Evolutionary conservation across 2,888 invertebrate genomes (phyloP).

Genomic region (Trichacis sp.): DNA sequence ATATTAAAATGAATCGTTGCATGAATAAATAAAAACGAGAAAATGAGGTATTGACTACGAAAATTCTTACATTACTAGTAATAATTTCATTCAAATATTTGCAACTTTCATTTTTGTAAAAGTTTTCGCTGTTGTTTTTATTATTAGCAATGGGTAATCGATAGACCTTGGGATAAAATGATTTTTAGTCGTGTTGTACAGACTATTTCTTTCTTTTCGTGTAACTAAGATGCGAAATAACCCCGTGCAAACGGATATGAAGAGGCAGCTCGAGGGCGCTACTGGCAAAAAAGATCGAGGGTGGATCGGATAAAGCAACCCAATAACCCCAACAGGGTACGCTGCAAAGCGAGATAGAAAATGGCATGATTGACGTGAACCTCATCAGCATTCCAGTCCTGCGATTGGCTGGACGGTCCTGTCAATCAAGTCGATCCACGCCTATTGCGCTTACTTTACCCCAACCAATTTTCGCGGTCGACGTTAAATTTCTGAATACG

Average conservation of each 20-base stretch:
- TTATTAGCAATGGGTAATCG: background rate
- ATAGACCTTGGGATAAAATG: background rate
- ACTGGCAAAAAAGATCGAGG: slow-evolving; percentile 42
- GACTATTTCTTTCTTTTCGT: slow-evolving; percentile 31
- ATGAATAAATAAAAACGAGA: too few species aligned
- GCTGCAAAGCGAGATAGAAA: slow-evolving; percentile 48
- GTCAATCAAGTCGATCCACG: slow-evolving; percentile 80
- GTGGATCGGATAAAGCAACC: slow-evolving; percentile 43
- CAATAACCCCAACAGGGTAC: slow-evolving; percentile 41
- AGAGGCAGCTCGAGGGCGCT: slow-evolving; percentile 54
- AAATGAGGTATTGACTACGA: too few species aligned
- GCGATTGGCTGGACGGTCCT: slow-evolving; percentile 84
- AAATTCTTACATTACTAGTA: too few species aligned
- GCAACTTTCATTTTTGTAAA: too few species aligned
- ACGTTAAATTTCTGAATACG: slow-evolving; percentile 16
- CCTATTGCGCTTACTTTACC: slow-evolving; percentile 67
- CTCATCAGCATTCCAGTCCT: slow-evolving; percentile 82
- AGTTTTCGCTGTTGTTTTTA: background rate
- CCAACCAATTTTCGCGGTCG: slow-evolving; percentile 24
- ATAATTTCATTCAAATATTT: too few species aligned
- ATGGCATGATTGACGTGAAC: slow-evolving; percentile 79
- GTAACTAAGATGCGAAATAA: slow-evolving; percentile 62
- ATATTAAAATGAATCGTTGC: too few species aligned
- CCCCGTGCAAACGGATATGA: slow-evolving; percentile 62
- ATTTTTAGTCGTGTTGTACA: background rate